A percentile compares a stretch with the other conserved stretches of the same genome.
phyloP scores from a whole-genome alignment of 1,140 invertebrate species.

The Penaeus vannamei region DNA sequence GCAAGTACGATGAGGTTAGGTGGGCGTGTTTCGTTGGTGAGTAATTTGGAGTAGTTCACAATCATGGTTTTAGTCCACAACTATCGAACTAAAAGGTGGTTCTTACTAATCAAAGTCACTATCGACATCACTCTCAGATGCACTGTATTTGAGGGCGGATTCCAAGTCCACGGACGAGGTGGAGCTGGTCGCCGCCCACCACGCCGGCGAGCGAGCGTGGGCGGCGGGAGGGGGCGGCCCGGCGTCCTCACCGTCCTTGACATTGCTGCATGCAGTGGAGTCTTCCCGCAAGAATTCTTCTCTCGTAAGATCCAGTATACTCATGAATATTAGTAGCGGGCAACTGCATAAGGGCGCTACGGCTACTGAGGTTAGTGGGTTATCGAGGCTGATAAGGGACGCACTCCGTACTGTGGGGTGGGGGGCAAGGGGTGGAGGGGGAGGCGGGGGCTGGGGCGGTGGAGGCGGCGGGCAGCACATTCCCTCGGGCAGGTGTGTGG shows the following conservation, averaged over 20 bases:
- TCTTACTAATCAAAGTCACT: constrained; percentile 36
- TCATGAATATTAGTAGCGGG: no score
- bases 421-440: background rate
- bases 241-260: background rate
- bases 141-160: constrained; percentile 56
- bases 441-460: background rate
- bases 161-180: constrained; percentile 44
- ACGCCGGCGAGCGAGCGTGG: background rate
- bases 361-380: no score
- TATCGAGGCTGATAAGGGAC: no score
- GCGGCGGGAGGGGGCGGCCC: background rate
- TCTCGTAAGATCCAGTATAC: no score
- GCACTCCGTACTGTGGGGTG: background rate
- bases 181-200: constrained; percentile 1
- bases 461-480: background rate
- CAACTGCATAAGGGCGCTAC: no score
- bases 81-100: background rate
- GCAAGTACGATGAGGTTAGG: no score
- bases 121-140: constrained; percentile 61
- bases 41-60: no score
- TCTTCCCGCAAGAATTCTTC: background rate
- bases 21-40: no score
- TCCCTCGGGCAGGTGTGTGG: constrained; percentile 12
- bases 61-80: background rate
- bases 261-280: background rate